Conservation (phyloP, 1,140 invertebrate species). For the Nebria ingens region DNA sequence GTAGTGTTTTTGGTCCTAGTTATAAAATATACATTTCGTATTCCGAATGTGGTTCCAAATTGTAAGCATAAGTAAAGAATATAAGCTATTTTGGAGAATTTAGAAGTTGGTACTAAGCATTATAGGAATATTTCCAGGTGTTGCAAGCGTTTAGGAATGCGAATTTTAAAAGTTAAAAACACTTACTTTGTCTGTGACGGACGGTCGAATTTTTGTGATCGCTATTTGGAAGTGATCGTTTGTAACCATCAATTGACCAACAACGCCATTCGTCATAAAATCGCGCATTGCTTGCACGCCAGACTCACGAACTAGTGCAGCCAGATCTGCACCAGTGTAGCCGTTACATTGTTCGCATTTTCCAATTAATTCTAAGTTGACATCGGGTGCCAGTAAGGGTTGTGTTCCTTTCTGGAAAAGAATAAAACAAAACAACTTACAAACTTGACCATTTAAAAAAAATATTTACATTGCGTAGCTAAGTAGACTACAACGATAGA, state of each 20-base stretch:
- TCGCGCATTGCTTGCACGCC: conserved; percentile 65
- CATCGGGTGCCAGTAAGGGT: conserved; percentile 64
- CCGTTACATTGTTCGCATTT: conserved; percentile 56
- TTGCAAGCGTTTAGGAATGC: too few relatives aligned
- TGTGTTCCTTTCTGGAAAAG: conserved; percentile 58
- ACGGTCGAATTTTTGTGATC: conserved; percentile 65
- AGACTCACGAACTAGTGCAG: conserved; percentile 75
- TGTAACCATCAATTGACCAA: conserved; percentile 32
- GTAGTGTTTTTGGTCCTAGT: conserved; percentile 30
- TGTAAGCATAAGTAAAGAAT: not conserved
- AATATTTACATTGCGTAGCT: too few relatives aligned
- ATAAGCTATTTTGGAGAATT: not conserved
- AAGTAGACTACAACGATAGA: too few relatives aligned
- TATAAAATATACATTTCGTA: too few relatives aligned
- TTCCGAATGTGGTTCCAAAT: not conserved
- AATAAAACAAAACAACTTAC: too few relatives aligned
- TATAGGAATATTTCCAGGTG: too few relatives aligned
- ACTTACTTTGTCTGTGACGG: conserved; percentile 56
- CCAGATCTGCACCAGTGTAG: conserved; percentile 88
- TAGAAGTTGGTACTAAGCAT: too few relatives aligned
- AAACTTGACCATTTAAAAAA: not conserved
- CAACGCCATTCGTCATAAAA: conserved; percentile 36
- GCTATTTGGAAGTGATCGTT: conserved; percentile 46
- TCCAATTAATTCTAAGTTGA: conserved; percentile 60
- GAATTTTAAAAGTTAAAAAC: too few relatives aligned